Base-by-base conservation (phyloP, 2,888 invertebrate species). In the Amphipyra tragopoginis region DNA sequence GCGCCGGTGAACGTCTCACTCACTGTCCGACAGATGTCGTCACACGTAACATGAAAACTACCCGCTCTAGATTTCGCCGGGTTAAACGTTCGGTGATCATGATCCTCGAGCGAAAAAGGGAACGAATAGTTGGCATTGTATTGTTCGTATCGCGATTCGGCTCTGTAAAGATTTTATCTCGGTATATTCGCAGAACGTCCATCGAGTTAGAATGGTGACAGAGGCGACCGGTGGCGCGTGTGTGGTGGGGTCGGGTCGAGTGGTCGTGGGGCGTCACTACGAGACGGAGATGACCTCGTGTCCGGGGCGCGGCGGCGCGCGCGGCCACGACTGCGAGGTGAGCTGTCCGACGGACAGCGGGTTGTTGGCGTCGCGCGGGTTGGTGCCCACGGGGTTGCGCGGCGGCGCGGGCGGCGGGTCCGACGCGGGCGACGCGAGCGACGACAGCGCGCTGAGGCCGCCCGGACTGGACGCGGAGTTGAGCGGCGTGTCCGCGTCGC, bases 341-440 rank as follows among this genome's bases (percentile, higher is more conserved):
- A 98, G 95, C 93, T 98, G 98, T 84, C 98, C 98, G 63, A 98
- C 98, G 90, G 98, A 98, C 44, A 98, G 95, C 60, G 98, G 98
- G 95, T 98, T 98, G 95, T 98, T 98, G 75, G 97, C 97, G 94
- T 98, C 98, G 80, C 98, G 97, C 43, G 98, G 98, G 93, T 98
- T 98, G 48, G 98, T 98, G 65, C 98, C 98, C 60, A 98, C 98
- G 43, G 98, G 98, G 90, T 97, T 96, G 72, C 98, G 92, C 39
- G 91, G 92, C 39, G 91, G 93, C 73, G 84, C 87, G 53, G 92
- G 90, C 49, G 95, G 95, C 64, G 97, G 96, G 83, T 97, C 96
- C 67, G 97, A 96, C 53, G 97, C 96, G 38, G 98, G 98, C 76
- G 97, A 97, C 29, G 98, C 97, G 62, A 98, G 94, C 62, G 94